Base-by-base conservation (phyloP, 1,140 invertebrate species). In the Drosophila lacteicornis region DNA sequence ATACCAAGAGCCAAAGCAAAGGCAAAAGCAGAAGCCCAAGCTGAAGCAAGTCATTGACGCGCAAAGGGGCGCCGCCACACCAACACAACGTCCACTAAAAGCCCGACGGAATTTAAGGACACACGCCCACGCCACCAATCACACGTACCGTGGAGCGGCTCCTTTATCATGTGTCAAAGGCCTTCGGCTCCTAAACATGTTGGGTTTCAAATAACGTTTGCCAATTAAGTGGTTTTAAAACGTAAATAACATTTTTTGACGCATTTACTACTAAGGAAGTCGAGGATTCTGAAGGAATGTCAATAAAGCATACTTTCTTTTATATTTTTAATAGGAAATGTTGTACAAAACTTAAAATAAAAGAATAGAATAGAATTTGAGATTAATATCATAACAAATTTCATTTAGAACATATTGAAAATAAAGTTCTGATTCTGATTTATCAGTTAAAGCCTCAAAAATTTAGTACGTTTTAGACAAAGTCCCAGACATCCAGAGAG, bases 31-130 rank as follows among this genome's bases (percentile, higher is more conserved):
- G 36, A 47, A 49, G 60, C 36, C 38, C 27, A 42, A 58, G 62
- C 62, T 53, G 59, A 68, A 75, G 57, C 73, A 77, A 83, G 68
- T 83, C 77, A 83, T 83, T 79, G 66, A 75, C 71, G 80, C 59
- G 19, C 19, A 22, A 22, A 2, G 19, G 19, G 19, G 19, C 19
- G 19, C 19, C 19, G 19, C 19, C 19, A 22, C 19, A 22, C 19
- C 19, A 22, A 22, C 19, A 22, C 19, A 22, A 22, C 19, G 19
- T 22, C 19, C 19, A 22, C 19, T 22, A 2, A 22, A 22, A 22
- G 19, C 57, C 45, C 57, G 50, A 47, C 62, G 78, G 68, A 77
- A 61, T 77, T 71, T 63, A 47, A 66, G 66, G 68, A 58, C 55
- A 73, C 58, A 68, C 66, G 75, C 50, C 75, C 49, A 56, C 60